Base-by-base conservation (phyloP, 2,113 vertebrate genomes). In the Crotalus viridis region DNA sequence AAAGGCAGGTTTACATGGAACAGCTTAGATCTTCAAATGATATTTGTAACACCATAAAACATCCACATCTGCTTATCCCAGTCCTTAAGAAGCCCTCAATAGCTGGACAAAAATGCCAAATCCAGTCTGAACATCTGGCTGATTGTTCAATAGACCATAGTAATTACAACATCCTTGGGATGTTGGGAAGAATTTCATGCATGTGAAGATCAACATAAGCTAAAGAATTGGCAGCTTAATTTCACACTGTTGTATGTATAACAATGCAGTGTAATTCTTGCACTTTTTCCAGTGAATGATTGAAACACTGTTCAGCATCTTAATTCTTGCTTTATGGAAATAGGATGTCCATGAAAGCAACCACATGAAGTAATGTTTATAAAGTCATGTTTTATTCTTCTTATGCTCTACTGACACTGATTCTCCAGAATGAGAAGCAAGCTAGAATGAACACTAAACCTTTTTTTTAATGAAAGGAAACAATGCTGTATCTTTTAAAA, bases 351-450 rank as follows among this genome's bases (percentile, higher is more conserved):
- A 28, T n/a, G 81, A 85, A 91, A 86, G 54, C 46, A 52, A 33
- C 28, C 28, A 88, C 28, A 61, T 54, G 74, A 95, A 96, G 87
- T 93, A 95, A 94, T 89, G 87, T 5, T 95, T 93, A 93, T 87
- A 90, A 87, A 94, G 93, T 91, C 85, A 69, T 87, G n/a, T 94
- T 96, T 95, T 95, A 89, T 85, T 96, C 95, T 95, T 95, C 93
- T 94, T 94, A 92, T 94, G 91, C 92, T 93, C 90, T n/a, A 88
- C 91, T 22, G 85, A 57, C 93, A 91, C 43, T 87, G 28, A 39
- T 33, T 22, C 85, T 7, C 6, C 46, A 89, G 59, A 54, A 28
- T 64, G 57, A 59, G 91, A 91, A 74, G 22, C 57, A 46, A 94
- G 90, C 94, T 93, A 93, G 93, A 91, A 95, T 93, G 86, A 87